Evolutionary conservation across 1,140 invertebrate genomes (phyloP).

Genomic region (Ostrea edulis): DNA sequence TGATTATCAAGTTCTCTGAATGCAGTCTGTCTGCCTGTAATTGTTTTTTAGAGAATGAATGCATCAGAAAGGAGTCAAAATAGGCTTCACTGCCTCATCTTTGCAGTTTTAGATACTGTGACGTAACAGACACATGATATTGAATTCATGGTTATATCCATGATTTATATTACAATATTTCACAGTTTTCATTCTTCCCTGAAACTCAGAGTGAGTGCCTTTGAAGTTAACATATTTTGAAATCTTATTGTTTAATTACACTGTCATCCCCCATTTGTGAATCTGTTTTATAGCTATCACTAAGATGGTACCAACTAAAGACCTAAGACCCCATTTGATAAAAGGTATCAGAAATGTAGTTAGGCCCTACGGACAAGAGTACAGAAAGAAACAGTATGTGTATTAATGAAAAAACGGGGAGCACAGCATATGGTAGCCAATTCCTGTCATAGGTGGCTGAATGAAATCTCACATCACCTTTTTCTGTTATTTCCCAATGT

Average conservation of each 20-base stretch:
- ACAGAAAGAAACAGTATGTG: too few species aligned
- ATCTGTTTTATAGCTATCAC: too few species aligned
- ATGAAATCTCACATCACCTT: too few species aligned
- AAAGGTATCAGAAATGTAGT: too few species aligned
- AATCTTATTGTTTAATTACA: neutral
- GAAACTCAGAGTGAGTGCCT: neutral
- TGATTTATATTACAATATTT: neutral
- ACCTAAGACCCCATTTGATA: too few species aligned
- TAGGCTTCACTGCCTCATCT: neutral
- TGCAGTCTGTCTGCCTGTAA: conserved; percentile 35
- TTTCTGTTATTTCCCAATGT: too few species aligned
- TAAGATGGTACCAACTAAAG: too few species aligned
- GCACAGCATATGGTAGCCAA: too few species aligned
- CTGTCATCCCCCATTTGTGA: too few species aligned
- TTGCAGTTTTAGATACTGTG: neutral
- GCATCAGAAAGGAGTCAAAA: conserved; percentile 2
- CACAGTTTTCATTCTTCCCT: neutral
- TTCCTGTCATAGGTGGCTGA: too few species aligned
- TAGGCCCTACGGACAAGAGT: too few species aligned
- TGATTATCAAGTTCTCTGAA: conserved; percentile 13
- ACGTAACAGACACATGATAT: neutral
- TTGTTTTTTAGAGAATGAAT: conserved; percentile 39
- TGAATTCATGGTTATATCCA: neutral
- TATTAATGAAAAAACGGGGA: too few species aligned
- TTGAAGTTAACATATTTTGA: neutral